Base-by-base conservation (phyloP, 2,113 vertebrate species). In the Leptodactylus fuscus region DNA sequence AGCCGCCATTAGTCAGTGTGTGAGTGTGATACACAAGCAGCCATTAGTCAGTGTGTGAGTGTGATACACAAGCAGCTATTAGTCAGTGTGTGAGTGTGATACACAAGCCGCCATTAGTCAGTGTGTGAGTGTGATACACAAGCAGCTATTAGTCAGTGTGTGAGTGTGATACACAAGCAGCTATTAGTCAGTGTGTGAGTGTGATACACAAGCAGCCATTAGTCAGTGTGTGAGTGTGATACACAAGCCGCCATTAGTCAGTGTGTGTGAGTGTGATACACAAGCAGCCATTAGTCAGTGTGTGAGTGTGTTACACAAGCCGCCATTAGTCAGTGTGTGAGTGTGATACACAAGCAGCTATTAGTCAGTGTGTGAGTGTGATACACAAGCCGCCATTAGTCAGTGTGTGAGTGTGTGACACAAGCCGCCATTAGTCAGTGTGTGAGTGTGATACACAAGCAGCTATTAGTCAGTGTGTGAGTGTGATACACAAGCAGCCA, bases 51-150 rank as follows among this genome's bases (percentile, higher is more conserved):
- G 4, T 44, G 41, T 44, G 41, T 44, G 41, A 44, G 34, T 12
- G 20, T 15, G n/a, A n/a, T n/a, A n/a, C n/a, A n/a, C n/a, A n/a
- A n/a, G n/a, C 38, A 73, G 36, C 6, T 38, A 44, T 73, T 44
- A 73, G 69, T 71, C 69, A 71, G 4, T 44, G 41, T 44, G 41
- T 44, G 41, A 44, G 34, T 12, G 20, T 15, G n/a, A n/a, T n/a
- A n/a, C n/a, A n/a, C n/a, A n/a, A n/a, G n/a, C n/a, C n/a, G 36
- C 6, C 69, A 44, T 73, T 44, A 73, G 69, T 71, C 69, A 71
- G 4, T 44, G 41, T 44, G 41, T 44, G 41, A 44, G 34, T 12
- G 20, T 15, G n/a, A n/a, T n/a, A n/a, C n/a, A n/a, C n/a, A n/a
- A n/a, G n/a, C 38, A 73, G 36, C 6, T 38, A 44, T 73, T 44